Percentiles rank a stretch among this genome's conserved stretches.
Evolutionary conservation across 1,140 invertebrate species (phyloP).

Genomic region (Paraescarpia echinospica): DNA sequence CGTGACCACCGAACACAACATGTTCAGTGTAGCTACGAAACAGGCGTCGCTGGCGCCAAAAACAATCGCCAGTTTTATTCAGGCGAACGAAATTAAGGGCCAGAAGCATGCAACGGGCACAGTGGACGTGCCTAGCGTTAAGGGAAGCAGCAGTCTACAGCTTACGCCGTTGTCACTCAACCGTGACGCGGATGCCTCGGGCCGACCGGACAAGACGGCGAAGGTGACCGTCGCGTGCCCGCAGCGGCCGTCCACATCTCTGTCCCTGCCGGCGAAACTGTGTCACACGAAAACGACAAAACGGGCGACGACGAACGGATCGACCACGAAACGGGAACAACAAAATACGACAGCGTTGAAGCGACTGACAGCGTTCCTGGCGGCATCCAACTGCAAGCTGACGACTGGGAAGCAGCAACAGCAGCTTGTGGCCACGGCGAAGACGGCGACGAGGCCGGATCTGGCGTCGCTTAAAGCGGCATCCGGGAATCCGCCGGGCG

Average conservation of each 20-base stretch:
- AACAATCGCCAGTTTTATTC: neutral
- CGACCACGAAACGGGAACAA: neutral
- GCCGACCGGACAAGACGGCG: neutral
- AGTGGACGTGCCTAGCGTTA: neutral
- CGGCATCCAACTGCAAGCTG: neutral
- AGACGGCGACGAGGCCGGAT: neutral
- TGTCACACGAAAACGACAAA: constrained; percentile 1
- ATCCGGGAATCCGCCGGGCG: neutral
- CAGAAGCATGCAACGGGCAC: neutral
- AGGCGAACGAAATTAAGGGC: neutral
- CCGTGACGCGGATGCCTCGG: neutral
- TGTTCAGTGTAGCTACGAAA: neutral
- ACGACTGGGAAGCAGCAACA: neutral
- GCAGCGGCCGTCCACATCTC: neutral
- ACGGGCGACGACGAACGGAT: neutral
- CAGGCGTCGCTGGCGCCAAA: neutral
- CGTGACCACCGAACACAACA: neutral
- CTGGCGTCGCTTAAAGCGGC: neutral
- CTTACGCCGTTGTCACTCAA: neutral
- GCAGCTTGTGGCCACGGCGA: neutral
- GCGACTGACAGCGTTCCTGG: neutral
- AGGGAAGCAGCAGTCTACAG: neutral
- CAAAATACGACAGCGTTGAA: neutral
- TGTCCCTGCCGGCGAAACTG: neutral
- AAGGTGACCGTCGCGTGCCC: neutral